Evolutionary conservation across 2,888 invertebrate genomes (phyloP).

Genomic region (Scelioninae gen. 1): DNA sequence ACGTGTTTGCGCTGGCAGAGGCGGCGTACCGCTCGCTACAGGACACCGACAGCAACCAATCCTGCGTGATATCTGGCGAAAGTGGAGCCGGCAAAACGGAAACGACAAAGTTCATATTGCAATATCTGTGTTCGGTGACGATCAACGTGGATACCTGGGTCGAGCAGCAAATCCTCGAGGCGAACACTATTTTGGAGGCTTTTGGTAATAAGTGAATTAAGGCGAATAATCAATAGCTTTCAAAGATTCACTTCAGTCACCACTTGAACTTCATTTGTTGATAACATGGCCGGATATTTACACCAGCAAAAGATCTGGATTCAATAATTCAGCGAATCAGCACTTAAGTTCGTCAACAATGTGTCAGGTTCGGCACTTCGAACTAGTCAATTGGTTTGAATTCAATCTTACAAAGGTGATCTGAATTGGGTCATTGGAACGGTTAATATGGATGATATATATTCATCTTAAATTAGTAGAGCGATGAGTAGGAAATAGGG

Average conservation of each 20-base stretch:
- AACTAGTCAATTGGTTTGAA: neutral
- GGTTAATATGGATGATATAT: no score
- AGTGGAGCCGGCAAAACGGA: constrained; percentile 97
- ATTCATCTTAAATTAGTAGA: no score
- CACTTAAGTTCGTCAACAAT: constrained; percentile 1
- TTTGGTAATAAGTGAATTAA: constrained; percentile 88
- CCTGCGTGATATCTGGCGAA: constrained; percentile 96
- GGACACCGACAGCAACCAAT: constrained; percentile 88
- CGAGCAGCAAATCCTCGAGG: constrained; percentile 97
- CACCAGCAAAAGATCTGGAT: constrained; percentile 17
- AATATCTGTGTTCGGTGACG: constrained; percentile 95
- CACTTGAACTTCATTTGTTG: constrained; percentile 6
- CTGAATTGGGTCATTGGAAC: no score
- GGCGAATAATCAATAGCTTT: constrained; percentile 28
- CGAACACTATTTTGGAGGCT: constrained; percentile 96
- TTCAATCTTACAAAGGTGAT: no score
- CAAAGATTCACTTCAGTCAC: constrained; percentile 17
- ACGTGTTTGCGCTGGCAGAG: constrained; percentile 95
- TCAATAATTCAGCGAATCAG: constrained; percentile 27
- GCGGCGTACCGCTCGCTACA: constrained; percentile 92
- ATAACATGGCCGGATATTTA: constrained; percentile 15
- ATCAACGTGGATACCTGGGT: constrained; percentile 94
- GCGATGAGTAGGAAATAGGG: no score
- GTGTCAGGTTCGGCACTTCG: constrained; percentile 21
- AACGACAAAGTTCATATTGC: constrained; percentile 95